Evolutionary conservation across 2,113 vertebrate species (phyloP), one percentile per base, ranked within the genome.

Genomic region (Fukomys damarensis): DNA sequence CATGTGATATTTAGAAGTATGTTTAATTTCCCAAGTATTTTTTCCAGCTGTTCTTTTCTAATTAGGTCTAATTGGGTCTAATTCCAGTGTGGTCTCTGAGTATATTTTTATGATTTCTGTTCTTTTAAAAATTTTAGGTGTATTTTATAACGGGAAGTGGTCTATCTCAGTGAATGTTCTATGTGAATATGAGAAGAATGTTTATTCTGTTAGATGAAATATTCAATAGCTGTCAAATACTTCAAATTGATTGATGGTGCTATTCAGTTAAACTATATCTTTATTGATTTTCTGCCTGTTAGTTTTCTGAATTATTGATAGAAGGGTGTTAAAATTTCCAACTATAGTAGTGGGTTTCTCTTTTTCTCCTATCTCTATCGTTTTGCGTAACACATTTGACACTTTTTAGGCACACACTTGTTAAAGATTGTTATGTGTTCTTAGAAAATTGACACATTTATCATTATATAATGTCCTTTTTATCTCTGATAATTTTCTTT

Each of bases 371-470:
- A 92, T 85, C 61, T 66, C 12, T 30, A 17, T 94, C 54, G 52
- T 84, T 92, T 94, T 92, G 22, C 41, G 6, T 91, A 41, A 54
- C 68, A 63, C 74, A 82, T 83, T 87, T 94, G 79, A 93, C n/a
- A 86, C 38, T 90, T 5, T 81, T 93, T 91, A 66, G 65, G 38
- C 49, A 56, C 41, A 58, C 56, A 38, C 54, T 82, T 5, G 9
- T 86, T 96, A 85, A 81, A 68, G 46, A 74, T 65, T 91, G 7
- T 85, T 93, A 81, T 12, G 32, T 58, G 7, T 72, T 88, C 38
- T 81, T 86, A 86, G 58, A 74, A 49, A 87, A 86, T 35, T 93
- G 54, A 93, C 46, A 16, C 52, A 5, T 38, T 46, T 46, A 76
- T 46, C 41, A 28, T 76, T 76, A 22, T 76, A 76, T 30, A 76